Conservation (phyloP, 2,113 vertebrate genomes). For the Anoura caudifer region DNA sequence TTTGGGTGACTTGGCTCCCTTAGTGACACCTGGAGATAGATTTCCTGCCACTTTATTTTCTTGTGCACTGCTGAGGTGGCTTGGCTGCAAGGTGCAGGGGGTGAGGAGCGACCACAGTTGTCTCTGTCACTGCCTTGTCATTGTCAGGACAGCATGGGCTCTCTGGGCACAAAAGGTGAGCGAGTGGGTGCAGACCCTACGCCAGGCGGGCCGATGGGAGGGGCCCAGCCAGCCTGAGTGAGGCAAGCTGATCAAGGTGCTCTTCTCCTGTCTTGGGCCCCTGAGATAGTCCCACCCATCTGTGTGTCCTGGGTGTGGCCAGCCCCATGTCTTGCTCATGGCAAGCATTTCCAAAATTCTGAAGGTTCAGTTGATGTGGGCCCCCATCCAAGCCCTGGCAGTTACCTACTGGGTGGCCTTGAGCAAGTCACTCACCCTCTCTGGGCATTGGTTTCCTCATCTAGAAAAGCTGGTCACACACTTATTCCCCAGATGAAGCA, state of each 20-base stretch:
- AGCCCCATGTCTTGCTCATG: background rate
- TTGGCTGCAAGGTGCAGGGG: background rate
- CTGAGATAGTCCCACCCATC: background rate
- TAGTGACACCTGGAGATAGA: background rate
- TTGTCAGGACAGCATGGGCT: background rate
- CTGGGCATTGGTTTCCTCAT: background rate
- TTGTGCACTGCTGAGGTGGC: background rate
- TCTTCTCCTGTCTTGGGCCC: background rate
- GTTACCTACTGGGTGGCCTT: too few relatives aligned
- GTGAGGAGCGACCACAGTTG: background rate
- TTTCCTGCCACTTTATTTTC: background rate
- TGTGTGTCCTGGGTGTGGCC: background rate
- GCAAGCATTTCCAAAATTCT: background rate
- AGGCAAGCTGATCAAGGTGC: fast-evolving
- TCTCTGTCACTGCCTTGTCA: background rate
- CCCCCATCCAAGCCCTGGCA: fast-evolving
- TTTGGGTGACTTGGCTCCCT: background rate
- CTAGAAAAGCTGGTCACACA: background rate
- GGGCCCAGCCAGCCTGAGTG: background rate
- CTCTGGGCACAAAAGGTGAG: background rate
- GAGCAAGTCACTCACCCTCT: background rate
- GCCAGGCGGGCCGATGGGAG: background rate
- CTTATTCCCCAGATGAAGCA: background rate
- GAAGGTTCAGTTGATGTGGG: background rate
- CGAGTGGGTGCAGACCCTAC: background rate